Evolutionary conservation across 2,113 vertebrate genomes (phyloP).

Genomic region (Oxyruncus cristatus): DNA sequence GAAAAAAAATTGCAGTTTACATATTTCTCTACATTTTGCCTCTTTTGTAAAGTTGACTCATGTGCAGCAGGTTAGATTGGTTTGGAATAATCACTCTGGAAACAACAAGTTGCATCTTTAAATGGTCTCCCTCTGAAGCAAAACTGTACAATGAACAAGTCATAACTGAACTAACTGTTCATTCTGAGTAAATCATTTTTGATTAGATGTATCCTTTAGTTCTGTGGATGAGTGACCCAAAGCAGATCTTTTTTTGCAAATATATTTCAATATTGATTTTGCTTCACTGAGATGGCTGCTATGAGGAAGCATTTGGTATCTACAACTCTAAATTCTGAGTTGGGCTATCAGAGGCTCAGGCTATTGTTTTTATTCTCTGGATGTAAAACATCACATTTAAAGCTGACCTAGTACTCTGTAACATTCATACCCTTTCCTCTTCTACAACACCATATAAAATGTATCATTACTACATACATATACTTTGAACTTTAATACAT

Average conservation of each 20-base stretch:
- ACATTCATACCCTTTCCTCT: background rate
- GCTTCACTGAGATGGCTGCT: background rate
- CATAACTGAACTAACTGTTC: background rate
- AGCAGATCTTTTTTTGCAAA: background rate
- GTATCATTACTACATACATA: background rate
- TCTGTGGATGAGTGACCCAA: background rate
- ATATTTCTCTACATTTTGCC: constrained; percentile 16
- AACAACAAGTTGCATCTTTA: background rate
- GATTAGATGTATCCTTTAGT: background rate
- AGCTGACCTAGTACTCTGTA: background rate
- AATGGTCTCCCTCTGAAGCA: background rate
- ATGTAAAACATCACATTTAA: background rate
- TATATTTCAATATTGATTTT: background rate
- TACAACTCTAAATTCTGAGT: background rate
- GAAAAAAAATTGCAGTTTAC: background rate
- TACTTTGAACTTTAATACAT: background rate
- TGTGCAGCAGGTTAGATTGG: background rate
- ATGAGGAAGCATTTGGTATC: background rate
- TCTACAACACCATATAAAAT: background rate
- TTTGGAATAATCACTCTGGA: background rate
- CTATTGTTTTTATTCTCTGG: background rate
- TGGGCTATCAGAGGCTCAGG: background rate
- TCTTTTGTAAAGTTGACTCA: background rate
- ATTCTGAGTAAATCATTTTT: background rate
- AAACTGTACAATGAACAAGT: background rate